Base-by-base conservation (phyloP, 2,113 vertebrate species). In the Xenopus laevis region DNA sequence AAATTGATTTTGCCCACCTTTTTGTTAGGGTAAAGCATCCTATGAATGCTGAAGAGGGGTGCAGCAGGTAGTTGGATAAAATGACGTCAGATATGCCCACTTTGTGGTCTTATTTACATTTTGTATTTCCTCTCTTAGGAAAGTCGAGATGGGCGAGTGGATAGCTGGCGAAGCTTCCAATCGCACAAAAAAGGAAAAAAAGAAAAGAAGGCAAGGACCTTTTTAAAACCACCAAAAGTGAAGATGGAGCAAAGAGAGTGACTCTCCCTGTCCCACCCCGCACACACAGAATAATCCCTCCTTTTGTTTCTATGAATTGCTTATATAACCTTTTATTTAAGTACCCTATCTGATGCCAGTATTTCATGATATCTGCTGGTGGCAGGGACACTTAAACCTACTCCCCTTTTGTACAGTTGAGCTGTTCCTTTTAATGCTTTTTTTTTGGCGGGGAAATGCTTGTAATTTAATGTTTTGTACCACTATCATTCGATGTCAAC, bases 181-280 rank as follows among this genome's bases (percentile, higher is more conserved):
- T 91, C 95, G 50, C 96, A 98, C 82, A 95, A 95, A 40, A 99
- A 99, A 78, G 90, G 82, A 60, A 96, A 89, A 82, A 96, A 89
- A 83, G 98, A 99, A 84, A 98, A 99, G 89, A 98, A 98, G 83
- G 93, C 95, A 76, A 89, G 96, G 71, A 95, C 97, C 77, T 99
- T 99, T 86, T 92, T 99, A 78, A 96, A 98, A 85, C 97, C 97
- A 50, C 97, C 97, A 0, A 99, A 99, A 93, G 97, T 99, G 82
- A 99, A 99, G 87, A 99, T 99, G 97, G 97, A 99, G 78, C 96
- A 99, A 86, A 89, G 92, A 23, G 91, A 93, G 89, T 92, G 86
- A 92, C 79, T 1, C 47, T 40, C 45, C 44, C 53, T 55, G 13
- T 55, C 7, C 13, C 15, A 11, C 21, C 15, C 17, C 23, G 53